These are phyloP conservation scores for Eremobia ochroleuca DNA, from an alignment of 2,888 invertebrate species.

Conservation along the genomic window DNA sequence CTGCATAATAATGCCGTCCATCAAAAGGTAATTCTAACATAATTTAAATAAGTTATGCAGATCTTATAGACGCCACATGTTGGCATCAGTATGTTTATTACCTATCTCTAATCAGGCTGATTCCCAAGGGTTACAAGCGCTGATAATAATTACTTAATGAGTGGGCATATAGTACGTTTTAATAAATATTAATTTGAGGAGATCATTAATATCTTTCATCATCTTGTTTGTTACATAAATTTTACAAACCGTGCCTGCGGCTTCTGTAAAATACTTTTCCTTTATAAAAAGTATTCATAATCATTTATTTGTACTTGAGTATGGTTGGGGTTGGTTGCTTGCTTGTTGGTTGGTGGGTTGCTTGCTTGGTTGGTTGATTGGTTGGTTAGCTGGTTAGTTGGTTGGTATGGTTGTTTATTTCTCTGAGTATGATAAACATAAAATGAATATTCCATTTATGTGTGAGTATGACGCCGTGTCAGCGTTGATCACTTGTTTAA, in stretches of 20 bases:
- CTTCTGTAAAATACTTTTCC: not conserved
- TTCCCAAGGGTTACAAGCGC: slow-evolving; percentile 16
- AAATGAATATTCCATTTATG: slow-evolving; percentile 2
- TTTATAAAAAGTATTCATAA: not conserved
- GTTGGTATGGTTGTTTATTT: not conserved
- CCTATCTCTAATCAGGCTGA: slow-evolving; percentile 40
- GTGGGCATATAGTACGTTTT: slow-evolving; percentile 15
- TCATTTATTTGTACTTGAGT: not conserved
- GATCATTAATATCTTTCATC: not conserved
- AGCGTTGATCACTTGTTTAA: slow-evolving; percentile 56
- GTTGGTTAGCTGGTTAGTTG: no score
- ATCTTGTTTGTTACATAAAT: slow-evolving; percentile 8
- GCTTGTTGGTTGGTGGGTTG: no score
- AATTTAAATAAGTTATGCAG: slow-evolving; percentile 43
- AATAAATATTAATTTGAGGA: slow-evolving; percentile 18
- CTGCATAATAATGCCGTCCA: slow-evolving; percentile 24
- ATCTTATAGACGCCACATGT: slow-evolving; percentile 28
- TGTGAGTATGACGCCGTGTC: slow-evolving; percentile 25
- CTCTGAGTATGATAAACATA: slow-evolving; percentile 12
- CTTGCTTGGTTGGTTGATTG: no score
- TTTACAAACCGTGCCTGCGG: not conserved
- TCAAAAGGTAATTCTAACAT: slow-evolving; percentile 47
- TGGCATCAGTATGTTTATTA: slow-evolving; percentile 14
- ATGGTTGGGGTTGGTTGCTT: not conserved
- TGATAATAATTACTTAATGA: slow-evolving; percentile 34